These are phyloP conservation scores for Toxotes chatareus DNA, from an alignment of 2,113 vertebrate species.

Conservation along the genomic window DNA sequence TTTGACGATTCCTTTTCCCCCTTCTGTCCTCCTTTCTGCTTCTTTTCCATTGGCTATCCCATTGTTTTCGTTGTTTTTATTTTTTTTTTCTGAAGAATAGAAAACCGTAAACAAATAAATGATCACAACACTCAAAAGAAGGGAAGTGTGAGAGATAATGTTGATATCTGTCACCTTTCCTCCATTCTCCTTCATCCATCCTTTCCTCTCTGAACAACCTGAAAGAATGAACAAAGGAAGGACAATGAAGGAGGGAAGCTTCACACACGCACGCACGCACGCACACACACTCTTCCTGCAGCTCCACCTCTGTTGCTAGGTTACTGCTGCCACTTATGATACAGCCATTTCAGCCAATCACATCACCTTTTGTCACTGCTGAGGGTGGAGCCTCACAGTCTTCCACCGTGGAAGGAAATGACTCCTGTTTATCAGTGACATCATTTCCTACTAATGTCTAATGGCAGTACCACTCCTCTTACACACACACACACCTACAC, in stretches of 20 bases:
- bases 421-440: constrained; percentile 46
- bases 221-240: constrained; percentile 52
- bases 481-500: background rate
- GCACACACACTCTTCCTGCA: background rate
- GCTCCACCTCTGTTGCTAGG: constrained; percentile 65
- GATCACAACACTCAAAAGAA: background rate
- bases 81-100: too few relatives aligned
- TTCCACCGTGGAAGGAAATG: constrained; percentile 72
- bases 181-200: constrained; percentile 6
- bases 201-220: background rate
- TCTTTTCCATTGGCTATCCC: too few relatives aligned
- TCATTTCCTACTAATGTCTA: constrained; percentile 41
- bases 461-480: background rate
- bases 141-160: background rate
- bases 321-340: constrained; percentile 45
- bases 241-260: constrained; percentile 32
- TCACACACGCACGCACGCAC: constrained; percentile 1
- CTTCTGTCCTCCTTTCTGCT: too few relatives aligned
- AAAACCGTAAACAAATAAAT: too few relatives aligned
- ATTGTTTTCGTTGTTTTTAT: background rate
- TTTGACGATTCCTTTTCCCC: too few relatives aligned
- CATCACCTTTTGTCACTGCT: constrained; percentile 13
- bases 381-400: constrained; percentile 36
- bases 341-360: constrained; percentile 51
- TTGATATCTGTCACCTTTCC: background rate